These are phyloP conservation scores for Xenentodon cancila DNA, from an alignment of 2,797 vertebrate genomes.

Conservation along the genomic window DNA sequence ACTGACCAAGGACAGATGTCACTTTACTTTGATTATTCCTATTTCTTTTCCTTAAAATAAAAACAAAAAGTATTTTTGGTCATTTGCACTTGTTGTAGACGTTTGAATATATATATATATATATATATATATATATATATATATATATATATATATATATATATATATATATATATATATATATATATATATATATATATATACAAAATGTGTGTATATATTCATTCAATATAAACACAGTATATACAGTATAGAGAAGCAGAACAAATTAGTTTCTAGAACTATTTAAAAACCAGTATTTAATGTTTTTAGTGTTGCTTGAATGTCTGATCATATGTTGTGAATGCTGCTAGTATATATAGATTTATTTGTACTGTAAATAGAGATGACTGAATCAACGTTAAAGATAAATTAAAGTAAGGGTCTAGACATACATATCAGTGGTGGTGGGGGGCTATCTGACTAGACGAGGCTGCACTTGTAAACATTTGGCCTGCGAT, in stretches of 20 bases:
- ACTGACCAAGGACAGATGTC: slow-evolving; percentile 73
- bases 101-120: slow-evolving; percentile 57
- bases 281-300: slow-evolving; percentile 73
- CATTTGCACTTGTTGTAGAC: slow-evolving; percentile 83
- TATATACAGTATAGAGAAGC: slow-evolving; percentile 73
- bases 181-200: slow-evolving; percentile 47
- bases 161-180: slow-evolving; percentile 51
- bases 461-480: slow-evolving; percentile 62
- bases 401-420: slow-evolving; percentile 65
- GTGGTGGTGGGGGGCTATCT: slow-evolving; percentile 62
- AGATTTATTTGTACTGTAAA: slow-evolving; percentile 83
- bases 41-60: slow-evolving; percentile 51
- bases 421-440: slow-evolving; percentile 82
- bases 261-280: slow-evolving; percentile 80
- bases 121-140: slow-evolving; percentile 51
- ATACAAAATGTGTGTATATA: no score
- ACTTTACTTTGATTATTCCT: slow-evolving; percentile 65
- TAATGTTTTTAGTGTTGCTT: slow-evolving; percentile 82
- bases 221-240: slow-evolving; percentile 65
- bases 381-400: slow-evolving; percentile 70
- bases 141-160: slow-evolving; percentile 37
- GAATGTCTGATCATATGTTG: slow-evolving; percentile 80
- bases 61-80: slow-evolving; percentile 73
- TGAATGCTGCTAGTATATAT: slow-evolving; percentile 85
- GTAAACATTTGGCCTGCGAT: slow-evolving; percentile 56